A percentile compares a stretch with the other conserved stretches of the same genome.
Conservation (phyloP, 2,113 vertebrate genomes). For the Hypanus sabinus region DNA sequence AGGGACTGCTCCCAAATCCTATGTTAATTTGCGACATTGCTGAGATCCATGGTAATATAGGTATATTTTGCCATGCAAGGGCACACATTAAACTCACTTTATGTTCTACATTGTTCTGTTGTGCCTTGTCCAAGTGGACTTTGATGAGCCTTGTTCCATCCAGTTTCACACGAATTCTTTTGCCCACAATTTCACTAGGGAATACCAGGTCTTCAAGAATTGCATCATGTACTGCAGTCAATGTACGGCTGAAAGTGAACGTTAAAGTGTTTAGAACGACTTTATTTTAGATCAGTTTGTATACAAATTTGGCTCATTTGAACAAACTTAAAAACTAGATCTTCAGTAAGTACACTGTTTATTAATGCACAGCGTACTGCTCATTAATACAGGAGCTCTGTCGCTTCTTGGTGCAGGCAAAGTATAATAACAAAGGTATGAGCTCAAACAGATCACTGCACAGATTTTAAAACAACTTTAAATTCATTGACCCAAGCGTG, state of each 20-base stretch:
- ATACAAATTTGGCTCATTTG: background rate
- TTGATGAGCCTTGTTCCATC: conserved; percentile 96
- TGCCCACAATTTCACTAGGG: conserved; percentile 96
- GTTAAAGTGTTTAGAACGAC: background rate
- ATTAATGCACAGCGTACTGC: background rate
- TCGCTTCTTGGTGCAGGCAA: background rate
- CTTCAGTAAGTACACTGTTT: background rate
- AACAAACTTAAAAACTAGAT: background rate
- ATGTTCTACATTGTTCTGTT: conserved; percentile 98
- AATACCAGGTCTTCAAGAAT: conserved; percentile 97
- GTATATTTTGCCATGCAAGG: too few species aligned
- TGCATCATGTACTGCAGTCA: conserved; percentile 88
- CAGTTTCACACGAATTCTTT: conserved; percentile 88
- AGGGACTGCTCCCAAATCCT: too few species aligned
- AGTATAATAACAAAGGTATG: background rate
- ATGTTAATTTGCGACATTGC: too few species aligned
- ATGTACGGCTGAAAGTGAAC: conserved; percentile 69
- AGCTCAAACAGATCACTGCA: background rate
- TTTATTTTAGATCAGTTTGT: background rate
- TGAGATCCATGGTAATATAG: background rate
- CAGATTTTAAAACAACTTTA: background rate
- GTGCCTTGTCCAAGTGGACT: conserved; percentile 95
- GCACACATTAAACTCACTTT: conserved; percentile 63
- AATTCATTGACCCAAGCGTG: background rate
- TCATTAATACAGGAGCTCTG: background rate